Conservation (phyloP, 2,113 vertebrate genomes). For the Pelobates fuscus region DNA sequence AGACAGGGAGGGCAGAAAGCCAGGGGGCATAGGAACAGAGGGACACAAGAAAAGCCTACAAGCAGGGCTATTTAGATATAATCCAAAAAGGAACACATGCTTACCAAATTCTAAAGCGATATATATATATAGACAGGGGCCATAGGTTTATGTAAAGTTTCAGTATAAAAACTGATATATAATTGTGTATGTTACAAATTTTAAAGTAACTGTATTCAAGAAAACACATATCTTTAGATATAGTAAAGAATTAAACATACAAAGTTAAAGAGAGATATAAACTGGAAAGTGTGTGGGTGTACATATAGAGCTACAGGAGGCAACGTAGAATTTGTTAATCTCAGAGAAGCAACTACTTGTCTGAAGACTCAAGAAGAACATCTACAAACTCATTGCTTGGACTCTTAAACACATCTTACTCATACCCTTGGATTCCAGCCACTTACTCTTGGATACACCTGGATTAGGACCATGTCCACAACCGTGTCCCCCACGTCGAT, state of each 20-base stretch:
- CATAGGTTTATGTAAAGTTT: neutral
- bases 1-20: constrained; percentile 14
- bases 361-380: neutral
- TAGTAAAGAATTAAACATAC: too few relatives aligned
- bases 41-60: neutral
- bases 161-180: neutral
- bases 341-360: neutral
- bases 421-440: constrained; percentile 10
- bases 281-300: too few relatives aligned
- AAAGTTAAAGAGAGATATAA: too few relatives aligned
- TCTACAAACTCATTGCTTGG: neutral
- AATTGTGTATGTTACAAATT: neutral
- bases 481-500: constrained; percentile 16
- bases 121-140: neutral
- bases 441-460: neutral
- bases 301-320: too few relatives aligned
- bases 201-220: too few relatives aligned
- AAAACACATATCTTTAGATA: neutral
- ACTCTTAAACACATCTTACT: neutral
- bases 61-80: constrained; percentile 2
- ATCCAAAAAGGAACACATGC: neutral
- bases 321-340: neutral
- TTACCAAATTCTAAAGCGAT: neutral
- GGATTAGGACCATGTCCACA: constrained; percentile 29
- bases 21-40: constrained; percentile 6